Evolutionary conservation across 2,888 invertebrate species (phyloP).

Genomic region (Sceliomorpha sp.): DNA sequence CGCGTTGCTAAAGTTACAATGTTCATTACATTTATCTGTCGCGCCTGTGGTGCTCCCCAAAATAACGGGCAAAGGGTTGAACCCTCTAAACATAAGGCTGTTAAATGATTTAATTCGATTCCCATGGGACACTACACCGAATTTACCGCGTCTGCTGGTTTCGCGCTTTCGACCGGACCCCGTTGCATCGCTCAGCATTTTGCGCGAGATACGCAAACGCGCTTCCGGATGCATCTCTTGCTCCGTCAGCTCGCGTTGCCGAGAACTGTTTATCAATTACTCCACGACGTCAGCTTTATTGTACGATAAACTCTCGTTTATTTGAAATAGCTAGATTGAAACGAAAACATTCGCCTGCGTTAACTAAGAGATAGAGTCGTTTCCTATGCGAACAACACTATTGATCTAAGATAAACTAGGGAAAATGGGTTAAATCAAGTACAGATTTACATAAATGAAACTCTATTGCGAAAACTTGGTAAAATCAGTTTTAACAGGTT

Average conservation of each 20-base stretch:
- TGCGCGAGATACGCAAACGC: constrained; percentile 47
- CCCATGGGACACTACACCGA: constrained; percentile 64
- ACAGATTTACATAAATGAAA: too few relatives aligned
- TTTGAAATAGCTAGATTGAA: constrained; percentile 16
- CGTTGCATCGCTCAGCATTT: constrained; percentile 54
- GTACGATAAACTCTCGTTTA: constrained; percentile 11
- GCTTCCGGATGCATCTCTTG: constrained; percentile 52
- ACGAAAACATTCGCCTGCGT: too few relatives aligned
- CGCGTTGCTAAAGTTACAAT: constrained; percentile 69
- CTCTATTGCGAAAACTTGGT: too few relatives aligned
- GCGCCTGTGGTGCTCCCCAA: constrained; percentile 69
- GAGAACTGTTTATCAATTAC: constrained; percentile 54
- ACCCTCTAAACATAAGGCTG: constrained; percentile 71
- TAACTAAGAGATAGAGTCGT: too few relatives aligned
- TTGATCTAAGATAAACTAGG: too few relatives aligned
- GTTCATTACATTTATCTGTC: constrained; percentile 77
- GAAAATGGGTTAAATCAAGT: too few relatives aligned
- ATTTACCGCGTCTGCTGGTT: constrained; percentile 74
- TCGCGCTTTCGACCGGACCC: constrained; percentile 62
- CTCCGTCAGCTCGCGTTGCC: constrained; percentile 25
- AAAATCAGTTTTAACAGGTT: too few relatives aligned
- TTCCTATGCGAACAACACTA: too few relatives aligned
- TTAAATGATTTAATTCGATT: constrained; percentile 80
- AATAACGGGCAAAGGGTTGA: constrained; percentile 60
- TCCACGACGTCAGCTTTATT: constrained; percentile 34